Conservation (phyloP, 2,113 vertebrate genomes). For the Glaucidium brasilianum region DNA sequence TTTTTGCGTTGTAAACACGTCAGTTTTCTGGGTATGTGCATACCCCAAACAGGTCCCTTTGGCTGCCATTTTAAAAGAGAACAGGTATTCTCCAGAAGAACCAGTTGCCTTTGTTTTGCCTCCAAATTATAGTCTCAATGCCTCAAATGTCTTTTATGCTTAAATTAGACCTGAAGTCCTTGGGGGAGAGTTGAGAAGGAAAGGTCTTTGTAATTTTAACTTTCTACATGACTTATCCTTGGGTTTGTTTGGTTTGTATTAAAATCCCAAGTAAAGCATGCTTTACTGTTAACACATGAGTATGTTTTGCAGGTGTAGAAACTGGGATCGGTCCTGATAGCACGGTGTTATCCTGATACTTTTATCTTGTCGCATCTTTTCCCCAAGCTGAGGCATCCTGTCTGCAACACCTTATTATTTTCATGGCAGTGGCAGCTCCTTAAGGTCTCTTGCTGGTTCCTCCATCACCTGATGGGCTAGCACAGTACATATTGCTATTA, state of each 20-base stretch:
- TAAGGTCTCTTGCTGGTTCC: neutral
- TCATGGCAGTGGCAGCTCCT: neutral
- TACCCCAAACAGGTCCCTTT: neutral
- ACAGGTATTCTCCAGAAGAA: neutral
- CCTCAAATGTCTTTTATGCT: neutral
- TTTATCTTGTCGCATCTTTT: constrained; percentile 9
- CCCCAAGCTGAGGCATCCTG: neutral
- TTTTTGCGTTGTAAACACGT: neutral
- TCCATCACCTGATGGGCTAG: neutral
- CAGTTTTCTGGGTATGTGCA: neutral
- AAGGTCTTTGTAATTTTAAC: neutral
- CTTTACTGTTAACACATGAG: neutral
- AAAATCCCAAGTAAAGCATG: neutral
- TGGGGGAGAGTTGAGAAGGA: neutral
- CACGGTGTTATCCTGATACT: neutral
- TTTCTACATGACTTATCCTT: neutral
- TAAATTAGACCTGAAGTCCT: neutral
- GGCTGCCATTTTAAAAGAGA: neutral
- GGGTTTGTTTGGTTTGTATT: neutral
- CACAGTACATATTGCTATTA: neutral
- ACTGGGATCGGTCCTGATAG: constrained; percentile 26
- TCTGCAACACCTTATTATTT: constrained; percentile 46
- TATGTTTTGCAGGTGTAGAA: constrained; percentile 26
- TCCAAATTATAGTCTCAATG: neutral
- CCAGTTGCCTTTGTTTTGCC: neutral